Conservation (phyloP, 2,797 vertebrate genomes). For the Phrynocephalus vlangalii region DNA sequence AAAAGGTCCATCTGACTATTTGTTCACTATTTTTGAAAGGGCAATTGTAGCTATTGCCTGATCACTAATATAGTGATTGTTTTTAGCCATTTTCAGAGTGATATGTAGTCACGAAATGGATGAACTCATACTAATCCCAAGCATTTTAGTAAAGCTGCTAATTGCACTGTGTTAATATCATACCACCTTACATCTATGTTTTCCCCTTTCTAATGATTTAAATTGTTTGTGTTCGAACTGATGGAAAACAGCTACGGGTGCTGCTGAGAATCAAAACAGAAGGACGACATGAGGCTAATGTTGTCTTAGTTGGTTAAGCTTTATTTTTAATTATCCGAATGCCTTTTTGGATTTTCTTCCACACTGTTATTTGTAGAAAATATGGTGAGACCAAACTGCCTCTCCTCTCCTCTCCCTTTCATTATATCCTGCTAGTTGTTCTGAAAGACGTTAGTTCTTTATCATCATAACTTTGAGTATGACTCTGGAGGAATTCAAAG, state of each 20-base stretch:
- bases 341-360: slow-evolving; percentile 38
- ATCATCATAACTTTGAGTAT: not conserved
- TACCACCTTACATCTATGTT: slow-evolving; percentile 24
- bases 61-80: slow-evolving; percentile 49
- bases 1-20: slow-evolving; percentile 10
- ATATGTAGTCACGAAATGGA: slow-evolving; percentile 45
- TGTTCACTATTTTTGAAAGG: slow-evolving; percentile 22
- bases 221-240: slow-evolving; percentile 39
- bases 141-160: slow-evolving; percentile 30
- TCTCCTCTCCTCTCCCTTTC: not conserved
- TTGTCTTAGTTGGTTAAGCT: slow-evolving; percentile 55
- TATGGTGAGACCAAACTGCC: not conserved
- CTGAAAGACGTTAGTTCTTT: not conserved
- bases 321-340: slow-evolving; percentile 51
- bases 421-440: not conserved
- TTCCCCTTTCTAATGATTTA: slow-evolving; percentile 44
- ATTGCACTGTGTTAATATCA: slow-evolving; percentile 46
- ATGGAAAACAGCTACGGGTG: slow-evolving; percentile 30
- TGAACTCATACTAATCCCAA: slow-evolving; percentile 48
- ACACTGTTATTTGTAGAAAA: slow-evolving; percentile 35
- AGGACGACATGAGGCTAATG: slow-evolving; percentile 50
- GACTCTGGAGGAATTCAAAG: not conserved
- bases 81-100: slow-evolving; percentile 29
- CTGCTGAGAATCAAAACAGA: slow-evolving; percentile 18
- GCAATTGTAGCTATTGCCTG: slow-evolving; percentile 44